These are phyloP conservation scores for Eulimnadia texana DNA, from an alignment of 1,140 invertebrate species.

Conservation along the genomic window DNA sequence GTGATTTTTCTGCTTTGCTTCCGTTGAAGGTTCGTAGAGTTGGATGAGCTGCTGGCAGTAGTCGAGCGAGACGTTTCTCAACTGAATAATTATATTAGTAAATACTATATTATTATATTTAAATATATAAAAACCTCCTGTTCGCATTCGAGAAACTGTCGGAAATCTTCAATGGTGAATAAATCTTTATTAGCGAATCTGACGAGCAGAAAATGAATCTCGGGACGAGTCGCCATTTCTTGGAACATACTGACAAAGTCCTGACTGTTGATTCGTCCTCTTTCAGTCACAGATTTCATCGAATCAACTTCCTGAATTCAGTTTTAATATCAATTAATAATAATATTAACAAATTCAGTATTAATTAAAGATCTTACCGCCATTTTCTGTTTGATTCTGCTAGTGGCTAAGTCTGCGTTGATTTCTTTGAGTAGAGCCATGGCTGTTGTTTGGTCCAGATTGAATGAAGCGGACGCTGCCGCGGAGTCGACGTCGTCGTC, in stretches of 20 bases:
- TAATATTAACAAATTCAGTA: too few species aligned
- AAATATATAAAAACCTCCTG: constrained; percentile 42
- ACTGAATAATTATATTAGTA: constrained; percentile 25
- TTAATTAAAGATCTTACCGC: constrained; percentile 19
- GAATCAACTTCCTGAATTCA: constrained; percentile 37
- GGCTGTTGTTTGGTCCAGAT: constrained; percentile 36
- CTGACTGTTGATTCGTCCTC: constrained; percentile 37
- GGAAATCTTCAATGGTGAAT: constrained; percentile 41
- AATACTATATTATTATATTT: neutral
- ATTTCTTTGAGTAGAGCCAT: constrained; percentile 37
- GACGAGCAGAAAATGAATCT: constrained; percentile 48
- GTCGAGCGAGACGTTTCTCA: constrained; percentile 36
- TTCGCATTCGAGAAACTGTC: constrained; percentile 46
- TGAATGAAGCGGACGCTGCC: constrained; percentile 30
- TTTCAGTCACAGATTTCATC: constrained; percentile 31
- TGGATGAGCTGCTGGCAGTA: constrained; percentile 39
- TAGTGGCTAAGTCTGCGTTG: constrained; percentile 32
- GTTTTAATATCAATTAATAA: too few species aligned
- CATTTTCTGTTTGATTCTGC: constrained; percentile 33
- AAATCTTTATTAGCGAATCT: constrained; percentile 49
- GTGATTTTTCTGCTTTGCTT: constrained; percentile 37
- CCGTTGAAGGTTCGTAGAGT: constrained; percentile 40
- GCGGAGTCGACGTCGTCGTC: constrained; percentile 23
- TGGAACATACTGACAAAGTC: constrained; percentile 47
- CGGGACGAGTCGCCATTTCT: constrained; percentile 44